A percentile compares a stretch with the other conserved stretches of the same genome.
These are phyloP conservation scores for Aquatica leii DNA, from an alignment of 2,888 invertebrate species.

Conservation along the genomic window DNA sequence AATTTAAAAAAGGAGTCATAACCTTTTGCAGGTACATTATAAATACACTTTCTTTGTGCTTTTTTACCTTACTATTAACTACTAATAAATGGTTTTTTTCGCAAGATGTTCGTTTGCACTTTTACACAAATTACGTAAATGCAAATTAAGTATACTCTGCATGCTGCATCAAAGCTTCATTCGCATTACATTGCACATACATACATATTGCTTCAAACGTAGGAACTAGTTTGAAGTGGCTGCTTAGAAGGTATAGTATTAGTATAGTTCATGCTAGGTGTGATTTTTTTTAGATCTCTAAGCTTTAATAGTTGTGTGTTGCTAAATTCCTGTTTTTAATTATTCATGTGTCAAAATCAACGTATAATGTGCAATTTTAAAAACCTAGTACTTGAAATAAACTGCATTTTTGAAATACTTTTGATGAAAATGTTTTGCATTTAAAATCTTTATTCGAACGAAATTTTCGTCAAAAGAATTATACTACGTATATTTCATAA, in stretches of 20 bases:
- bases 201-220: constrained; percentile 17
- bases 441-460: not conserved
- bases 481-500: no score
- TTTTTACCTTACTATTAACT: not conserved
- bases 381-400: constrained; percentile 24
- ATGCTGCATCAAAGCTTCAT: constrained; percentile 28
- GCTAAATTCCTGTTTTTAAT: no score
- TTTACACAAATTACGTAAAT: constrained; percentile 9
- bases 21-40: constrained; percentile 18
- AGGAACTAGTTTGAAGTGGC: constrained; percentile 15
- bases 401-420: constrained; percentile 20
- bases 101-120: not conserved
- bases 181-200: constrained; percentile 24
- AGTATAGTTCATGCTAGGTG: constrained; percentile 33
- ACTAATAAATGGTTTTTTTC: not conserved
- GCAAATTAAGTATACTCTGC: constrained; percentile 19
- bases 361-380: constrained; percentile 26
- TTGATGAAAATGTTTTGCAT: constrained; percentile 2
- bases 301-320: constrained; percentile 22
- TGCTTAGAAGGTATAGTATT: constrained; percentile 29
- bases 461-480: not conserved
- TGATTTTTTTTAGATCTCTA: constrained; percentile 25
- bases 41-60: constrained; percentile 4
- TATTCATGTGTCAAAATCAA: constrained; percentile 15
- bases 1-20: not conserved